A percentile compares a stretch with the other conserved stretches of the same genome.
Evolutionary conservation across 2,797 vertebrate genomes (phyloP).

Genomic region (Phataginus tetradactyla): DNA sequence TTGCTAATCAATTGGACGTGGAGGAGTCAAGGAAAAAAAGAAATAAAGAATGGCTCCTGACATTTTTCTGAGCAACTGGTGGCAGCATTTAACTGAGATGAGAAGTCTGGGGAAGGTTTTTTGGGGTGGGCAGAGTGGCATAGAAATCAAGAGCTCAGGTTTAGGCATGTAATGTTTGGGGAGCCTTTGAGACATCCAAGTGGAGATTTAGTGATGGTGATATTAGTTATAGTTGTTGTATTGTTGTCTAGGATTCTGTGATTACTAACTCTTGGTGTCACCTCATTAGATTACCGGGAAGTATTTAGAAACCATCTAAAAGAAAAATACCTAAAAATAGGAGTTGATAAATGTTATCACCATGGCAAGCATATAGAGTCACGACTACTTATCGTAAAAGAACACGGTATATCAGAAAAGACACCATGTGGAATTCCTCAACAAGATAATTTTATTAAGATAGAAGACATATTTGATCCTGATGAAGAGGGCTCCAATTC

Average conservation of each 20-base stretch:
- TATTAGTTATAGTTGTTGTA: slow-evolving; percentile 7
- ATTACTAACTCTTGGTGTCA: slow-evolving; percentile 51
- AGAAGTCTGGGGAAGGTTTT: neutral
- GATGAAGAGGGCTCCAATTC: neutral
- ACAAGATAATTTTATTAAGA: slow-evolving; percentile 41
- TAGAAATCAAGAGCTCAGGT: slow-evolving; percentile 36
- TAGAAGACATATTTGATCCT: slow-evolving; percentile 57
- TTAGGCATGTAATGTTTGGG: neutral
- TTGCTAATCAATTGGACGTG: neutral
- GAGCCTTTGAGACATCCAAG: neutral
- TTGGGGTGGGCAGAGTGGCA: neutral
- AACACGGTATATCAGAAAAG: slow-evolving; percentile 54
- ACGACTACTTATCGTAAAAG: slow-evolving; percentile 48
- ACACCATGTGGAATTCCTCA: slow-evolving; percentile 48
- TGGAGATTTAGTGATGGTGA: neutral
- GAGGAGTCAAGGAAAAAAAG: neutral
- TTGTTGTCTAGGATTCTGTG: neutral
- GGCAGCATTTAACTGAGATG: neutral
- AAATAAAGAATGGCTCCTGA: neutral
- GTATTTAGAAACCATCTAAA: slow-evolving; percentile 61
- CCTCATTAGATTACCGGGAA: slow-evolving; percentile 45
- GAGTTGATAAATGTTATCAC: slow-evolving; percentile 28
- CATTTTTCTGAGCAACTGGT: slow-evolving; percentile 33
- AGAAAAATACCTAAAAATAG: slow-evolving; percentile 61
- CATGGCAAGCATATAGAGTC: slow-evolving; percentile 35